Base-by-base conservation (phyloP, 2,888 invertebrate genomes). In the Coelopa pilipes region DNA sequence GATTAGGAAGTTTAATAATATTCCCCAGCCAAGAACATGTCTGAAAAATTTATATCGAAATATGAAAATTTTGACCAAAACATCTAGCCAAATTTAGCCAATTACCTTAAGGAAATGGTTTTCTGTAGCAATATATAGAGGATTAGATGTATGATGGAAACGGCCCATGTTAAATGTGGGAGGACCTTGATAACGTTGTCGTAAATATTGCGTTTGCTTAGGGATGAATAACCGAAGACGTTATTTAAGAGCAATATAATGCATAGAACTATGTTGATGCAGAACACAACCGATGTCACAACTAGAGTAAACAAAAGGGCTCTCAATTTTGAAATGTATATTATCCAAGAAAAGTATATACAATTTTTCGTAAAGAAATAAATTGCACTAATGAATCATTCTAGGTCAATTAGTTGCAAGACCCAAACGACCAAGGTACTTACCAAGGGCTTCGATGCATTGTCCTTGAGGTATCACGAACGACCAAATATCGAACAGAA, bases 21-120 rank as follows among this genome's bases (percentile, higher is more conserved):
- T 88, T 45, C 92, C 90, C 93, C 94, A 94, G 47, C 92, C 93
- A 19, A 94, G 89, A 72, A 91, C 90, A 82, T 93, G 92, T 75
- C 93, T 89, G 76, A 89, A 77, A 75, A 57, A 67, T n/a, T n/a
- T n/a, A n/a, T n/a, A n/a, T n/a, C n/a, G n/a, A n/a, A n/a, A n/a
- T n/a, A n/a, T n/a, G n/a, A n/a, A n/a, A n/a, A n/a, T n/a, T n/a
- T n/a, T n/a, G n/a, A n/a, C n/a, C n/a, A n/a, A n/a, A n/a, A 57
- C 9, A 69, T 17, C 60, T 2, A 50, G 47, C 21, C 12, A 63
- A 9, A 66, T 24, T 46, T n/a, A 63, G 1, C 10, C 47, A 78
- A 80, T 79, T 80, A 88, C 88, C 88, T 84, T 60, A 86, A 83
- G n/a, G 88, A 86, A 21, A 87, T 82, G 69, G 85, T 88, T 85